Evolutionary conservation across 2,888 invertebrate genomes (phyloP), one percentile per base, ranked within the genome.

Genomic region (Busseola fusca): DNA sequence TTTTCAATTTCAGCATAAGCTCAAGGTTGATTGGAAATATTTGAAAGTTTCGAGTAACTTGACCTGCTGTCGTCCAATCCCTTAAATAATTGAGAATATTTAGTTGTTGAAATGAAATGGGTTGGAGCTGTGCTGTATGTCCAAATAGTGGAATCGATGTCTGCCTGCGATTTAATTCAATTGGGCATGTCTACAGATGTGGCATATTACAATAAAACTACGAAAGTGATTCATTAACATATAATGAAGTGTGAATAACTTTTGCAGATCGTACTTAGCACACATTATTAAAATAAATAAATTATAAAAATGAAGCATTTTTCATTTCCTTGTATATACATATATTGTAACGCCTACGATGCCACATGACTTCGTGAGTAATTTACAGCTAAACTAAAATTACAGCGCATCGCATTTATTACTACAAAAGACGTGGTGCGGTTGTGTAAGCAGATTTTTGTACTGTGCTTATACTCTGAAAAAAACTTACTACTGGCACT

Each of bases 141-240:
- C 45, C 66, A 9, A 65, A 45, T 21, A 16, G 16, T 66, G 66
- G n/a, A n/a, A 50, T 50, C 14, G 16, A 56, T 65, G 25, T 56
- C 12, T 18, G 56, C 25, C 40, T 66, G 10, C 14, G 30, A 21
- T 34, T 48, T 25, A 52, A 69, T 40, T 45, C 12, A 59, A 57
- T 27, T 42, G 16, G 25, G 27, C 14, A 57, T 69, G 12, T 59
- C n/a, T 59, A 42, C 6, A 42, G 45, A 52, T n/a, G 27, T n/a
- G 50, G 25, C 52, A 34, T 48, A 58, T 63, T 16, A 42, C n/a
- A 34, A 63, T 42, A 73, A 76, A 73, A 45, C 64, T 76, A 56
- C 75, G 58, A 64, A 77, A 74, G 80, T 80, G 37, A 80, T 77
- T 74, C 76, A 74, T 74, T 59, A 37, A 34, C 63, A 3, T 58